A percentile compares a stretch with the other conserved stretches of the same genome.
Conservation (phyloP, 2,888 invertebrate genomes). For the Pocota personata region DNA sequence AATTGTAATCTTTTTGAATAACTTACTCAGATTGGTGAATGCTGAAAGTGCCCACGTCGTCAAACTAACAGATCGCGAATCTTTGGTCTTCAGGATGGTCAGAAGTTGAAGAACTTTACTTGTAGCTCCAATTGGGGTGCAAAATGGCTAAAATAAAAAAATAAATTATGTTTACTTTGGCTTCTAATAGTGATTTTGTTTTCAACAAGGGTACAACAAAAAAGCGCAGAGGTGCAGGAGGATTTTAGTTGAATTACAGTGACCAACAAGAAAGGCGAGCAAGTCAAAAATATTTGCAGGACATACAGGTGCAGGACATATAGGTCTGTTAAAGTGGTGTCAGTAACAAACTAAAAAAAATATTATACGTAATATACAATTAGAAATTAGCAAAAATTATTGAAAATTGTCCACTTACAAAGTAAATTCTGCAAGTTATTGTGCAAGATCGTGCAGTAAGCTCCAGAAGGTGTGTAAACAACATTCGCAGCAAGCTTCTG, state of each 20-base stretch:
- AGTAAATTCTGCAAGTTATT: neutral
- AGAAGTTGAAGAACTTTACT: conserved; percentile 91
- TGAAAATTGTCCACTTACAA: neutral
- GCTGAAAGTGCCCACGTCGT: conserved; percentile 92
- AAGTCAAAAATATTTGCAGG: neutral
- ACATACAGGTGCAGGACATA: neutral
- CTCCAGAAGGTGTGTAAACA: too few relatives aligned
- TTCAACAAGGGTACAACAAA: neutral
- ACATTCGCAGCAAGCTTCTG: too few relatives aligned
- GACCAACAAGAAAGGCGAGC: neutral
- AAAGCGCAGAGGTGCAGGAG: neutral
- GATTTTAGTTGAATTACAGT: neutral
- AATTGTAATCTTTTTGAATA: neutral
- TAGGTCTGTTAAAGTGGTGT: neutral
- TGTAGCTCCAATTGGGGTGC: conserved; percentile 89
- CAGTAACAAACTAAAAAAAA: neutral
- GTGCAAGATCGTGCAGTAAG: too few relatives aligned
- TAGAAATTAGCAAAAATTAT: neutral
- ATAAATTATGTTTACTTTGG: neutral
- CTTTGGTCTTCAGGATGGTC: conserved; percentile 88
- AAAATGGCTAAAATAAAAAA: conserved; percentile 80
- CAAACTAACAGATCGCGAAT: conserved; percentile 90
- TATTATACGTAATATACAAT: neutral
- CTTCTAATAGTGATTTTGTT: neutral
- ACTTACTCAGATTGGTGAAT: conserved; percentile 91